Conservation (phyloP, 2,888 invertebrate species). For the Elaeidobius kamerunicus region DNA sequence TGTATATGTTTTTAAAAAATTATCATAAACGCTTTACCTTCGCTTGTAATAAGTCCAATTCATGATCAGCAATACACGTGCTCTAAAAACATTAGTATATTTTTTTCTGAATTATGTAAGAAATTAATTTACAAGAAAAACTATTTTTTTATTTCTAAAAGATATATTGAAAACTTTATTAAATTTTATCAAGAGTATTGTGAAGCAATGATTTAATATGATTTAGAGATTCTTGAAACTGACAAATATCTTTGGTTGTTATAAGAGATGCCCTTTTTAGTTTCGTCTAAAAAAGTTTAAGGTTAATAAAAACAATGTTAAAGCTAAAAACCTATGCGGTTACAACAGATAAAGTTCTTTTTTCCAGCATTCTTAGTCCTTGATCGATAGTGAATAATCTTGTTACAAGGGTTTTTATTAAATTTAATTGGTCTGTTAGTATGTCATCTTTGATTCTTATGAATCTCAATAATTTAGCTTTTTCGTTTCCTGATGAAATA, state of each 20-base stretch:
- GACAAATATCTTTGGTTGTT: slow-evolving; percentile 4
- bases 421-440: slow-evolving; percentile 33
- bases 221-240: slow-evolving; percentile 23
- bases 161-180: not conserved
- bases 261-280: slow-evolving; percentile 5
- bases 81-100: slow-evolving; percentile 25
- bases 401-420: slow-evolving; percentile 35
- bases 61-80: slow-evolving; percentile 10
- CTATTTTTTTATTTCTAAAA: not conserved
- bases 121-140: not conserved
- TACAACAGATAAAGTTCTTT: slow-evolving; percentile 33
- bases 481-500: slow-evolving; percentile 16
- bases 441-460: slow-evolving; percentile 34
- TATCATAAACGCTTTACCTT: slow-evolving; percentile 24
- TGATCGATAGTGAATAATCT: slow-evolving; percentile 32
- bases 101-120: too few species aligned
- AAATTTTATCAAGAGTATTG: slow-evolving; percentile 6
- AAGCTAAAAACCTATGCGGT: not conserved
- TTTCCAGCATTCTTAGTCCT: slow-evolving; percentile 32
- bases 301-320: slow-evolving; percentile 1
- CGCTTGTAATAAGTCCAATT: slow-evolving; percentile 16
- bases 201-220: slow-evolving; percentile 9
- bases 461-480: slow-evolving; percentile 26
- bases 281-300: slow-evolving; percentile 18
- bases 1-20: too few species aligned